Evolutionary conservation across 2,888 invertebrate species (phyloP), one percentile per base, ranked within the genome.

Genomic region (Caenorhabditis japonica): DNA sequence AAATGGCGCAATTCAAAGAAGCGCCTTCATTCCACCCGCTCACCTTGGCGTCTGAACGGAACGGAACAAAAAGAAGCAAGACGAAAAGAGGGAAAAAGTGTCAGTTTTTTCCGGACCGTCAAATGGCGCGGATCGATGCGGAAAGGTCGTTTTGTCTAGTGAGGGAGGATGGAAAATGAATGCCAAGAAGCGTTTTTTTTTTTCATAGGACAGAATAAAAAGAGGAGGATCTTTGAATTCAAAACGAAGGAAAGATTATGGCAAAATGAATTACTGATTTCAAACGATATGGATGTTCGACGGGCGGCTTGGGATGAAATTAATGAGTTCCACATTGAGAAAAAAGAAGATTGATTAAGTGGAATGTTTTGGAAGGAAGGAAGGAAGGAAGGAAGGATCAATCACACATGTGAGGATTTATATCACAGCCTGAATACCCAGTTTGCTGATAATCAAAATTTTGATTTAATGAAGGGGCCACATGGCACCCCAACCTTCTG

Each of bases 61-160:
- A 46, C 38, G 30, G 27, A 62, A 55, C 23, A 56, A 10, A 30
- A 30, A 10, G n/a, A n/a, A n/a, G n/a, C n/a, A n/a, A n/a, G n/a
- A n/a, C n/a, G n/a, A n/a, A n/a, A n/a, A n/a, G n/a, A n/a, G n/a
- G n/a, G n/a, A n/a, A 56, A 56, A 64, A 64, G 64, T 56, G 64
- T 64, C 64, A 64, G 64, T 64, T 64, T 64, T 56, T 64, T 55
- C 64, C 64, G 64, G 64, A 64, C 55, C 47, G 44, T 55, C 64
- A 64, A 64, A 64, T 64, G 64, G 55, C 64, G 64, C 64, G 64
- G 64, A 64, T 55, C 55, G 64, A 46, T 41, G 64, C 64, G 55
- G 64, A 64, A 25, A 61, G 64, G 55, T 47, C 64, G 64, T 64
- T 64, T 49, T 56, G 64, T 64, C 47, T 56, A 36, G 44, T 36